Evolutionary conservation across 2,888 invertebrate genomes (phyloP).

Genomic region (Eupithecia pulchellata): DNA sequence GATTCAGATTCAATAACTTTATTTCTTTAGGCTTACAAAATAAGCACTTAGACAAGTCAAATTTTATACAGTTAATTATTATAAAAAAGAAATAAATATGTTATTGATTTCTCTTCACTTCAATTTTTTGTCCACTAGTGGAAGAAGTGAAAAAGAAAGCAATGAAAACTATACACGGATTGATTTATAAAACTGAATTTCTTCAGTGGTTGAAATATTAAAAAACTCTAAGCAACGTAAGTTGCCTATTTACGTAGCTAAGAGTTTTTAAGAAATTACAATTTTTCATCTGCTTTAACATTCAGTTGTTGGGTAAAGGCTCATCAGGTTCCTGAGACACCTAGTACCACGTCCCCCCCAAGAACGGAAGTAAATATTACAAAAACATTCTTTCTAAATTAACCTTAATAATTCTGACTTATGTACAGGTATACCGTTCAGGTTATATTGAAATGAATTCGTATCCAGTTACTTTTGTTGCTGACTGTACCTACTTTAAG

Average conservation of each 20-base stretch:
- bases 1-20: no score
- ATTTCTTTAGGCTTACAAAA: no score
- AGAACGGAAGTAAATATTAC: neutral
- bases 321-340: neutral
- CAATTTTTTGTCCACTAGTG: no score
- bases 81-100: no score
- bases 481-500: neutral
- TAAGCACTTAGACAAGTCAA: no score
- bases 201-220: no score
- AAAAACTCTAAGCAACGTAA: no score
- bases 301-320: neutral
- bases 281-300: neutral
- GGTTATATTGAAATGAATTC: neutral
- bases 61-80: no score
- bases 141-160: no score
- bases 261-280: neutral
- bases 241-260: no score
- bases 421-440: neutral
- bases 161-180: neutral
- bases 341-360: neutral
- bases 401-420: conserved; percentile 2
- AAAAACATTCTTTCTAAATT: neutral
- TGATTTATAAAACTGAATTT: neutral
- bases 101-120: no score
- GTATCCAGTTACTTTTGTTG: neutral